A percentile compares a stretch with the other conserved stretches of the same genome.
Evolutionary conservation across 2,888 invertebrate species (phyloP).

Genomic region (Dryomyza anilis): DNA sequence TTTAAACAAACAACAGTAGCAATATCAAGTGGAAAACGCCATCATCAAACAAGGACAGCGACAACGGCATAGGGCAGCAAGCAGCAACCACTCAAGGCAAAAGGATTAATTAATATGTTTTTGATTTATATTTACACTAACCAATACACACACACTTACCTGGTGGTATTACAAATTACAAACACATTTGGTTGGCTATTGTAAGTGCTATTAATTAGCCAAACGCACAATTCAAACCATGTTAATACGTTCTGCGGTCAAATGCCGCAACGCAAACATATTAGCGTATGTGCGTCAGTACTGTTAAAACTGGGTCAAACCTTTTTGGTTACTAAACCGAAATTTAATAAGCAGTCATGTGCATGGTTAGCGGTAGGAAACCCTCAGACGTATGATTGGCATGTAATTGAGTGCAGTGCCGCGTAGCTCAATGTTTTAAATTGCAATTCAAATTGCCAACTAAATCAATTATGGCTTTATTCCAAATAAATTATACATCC

Average conservation of each 20-base stretch:
- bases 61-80: background rate
- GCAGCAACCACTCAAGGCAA: background rate
- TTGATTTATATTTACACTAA: background rate
- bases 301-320: background rate
- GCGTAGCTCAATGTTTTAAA: too few species aligned
- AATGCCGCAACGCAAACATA: too few species aligned
- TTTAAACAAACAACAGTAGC: background rate
- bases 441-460: too few species aligned
- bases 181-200: background rate
- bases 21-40: background rate
- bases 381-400: too few species aligned
- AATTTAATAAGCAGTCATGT: background rate
- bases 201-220: conserved; percentile 3
- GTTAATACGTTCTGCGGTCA: background rate
- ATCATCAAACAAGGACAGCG: background rate
- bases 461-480: too few species aligned
- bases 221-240: background rate
- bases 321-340: background rate
- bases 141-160: background rate
- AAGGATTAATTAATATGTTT: conserved; percentile 11
- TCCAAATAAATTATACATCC: too few species aligned
- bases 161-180: background rate
- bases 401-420: too few species aligned
- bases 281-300: too few species aligned
- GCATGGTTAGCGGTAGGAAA: too few species aligned